Evolutionary conservation across 37 sponge, comb jelly and placozoan genomes (phyloP), one percentile per base, ranked within the genome.

Genomic region (Ianthella basta): DNA sequence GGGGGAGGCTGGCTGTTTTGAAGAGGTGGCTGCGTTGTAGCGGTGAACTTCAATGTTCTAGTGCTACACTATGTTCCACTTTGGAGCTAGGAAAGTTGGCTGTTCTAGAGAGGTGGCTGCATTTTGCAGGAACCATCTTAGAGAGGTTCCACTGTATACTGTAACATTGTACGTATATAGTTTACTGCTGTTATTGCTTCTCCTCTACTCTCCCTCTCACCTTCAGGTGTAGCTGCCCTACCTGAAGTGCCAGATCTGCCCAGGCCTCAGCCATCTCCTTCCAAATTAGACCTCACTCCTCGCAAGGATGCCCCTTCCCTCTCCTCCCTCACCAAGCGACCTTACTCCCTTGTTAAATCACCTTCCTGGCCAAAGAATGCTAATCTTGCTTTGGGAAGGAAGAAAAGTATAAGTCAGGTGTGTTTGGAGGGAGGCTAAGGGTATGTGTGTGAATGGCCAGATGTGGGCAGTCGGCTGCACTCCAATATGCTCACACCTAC

Each of bases 341-440:
- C 20, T 19, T 53, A 50, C 54, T 75, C 78, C 13, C 78, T 75
- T 1, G 78, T 75, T 0, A 75, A 75, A 14, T 36, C 78, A 2
- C 37, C 78, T 53, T 75, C 78, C 37, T 75, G 78, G 78, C 78
- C 78, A 13, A 75, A 75, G 33, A 69, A 1, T 34, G 34, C 19
- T 10, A 30, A 1, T 6, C 29, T 35, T 33, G 34, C 70, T 35
- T 2, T 27, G 2, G 34, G 34, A 6, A 30, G 35, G 18, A 32
- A 69, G 34, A 35, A 35, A 1, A 32, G 35, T 30, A 16, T 30
- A 4, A 16, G 33, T 1, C 70, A 69, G 34, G 70, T 69, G 41
- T 21, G 54, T 33, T 10, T 35, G 36, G 1, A 35, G 10, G 21
- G 0, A 6, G 15, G n/a, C 40, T 75, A 12, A 61, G 64, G 3